A percentile compares a stretch with the other conserved stretches of the same genome.
Conservation (phyloP, 1,140 invertebrate species). For the Gryllus bimaculatus region DNA sequence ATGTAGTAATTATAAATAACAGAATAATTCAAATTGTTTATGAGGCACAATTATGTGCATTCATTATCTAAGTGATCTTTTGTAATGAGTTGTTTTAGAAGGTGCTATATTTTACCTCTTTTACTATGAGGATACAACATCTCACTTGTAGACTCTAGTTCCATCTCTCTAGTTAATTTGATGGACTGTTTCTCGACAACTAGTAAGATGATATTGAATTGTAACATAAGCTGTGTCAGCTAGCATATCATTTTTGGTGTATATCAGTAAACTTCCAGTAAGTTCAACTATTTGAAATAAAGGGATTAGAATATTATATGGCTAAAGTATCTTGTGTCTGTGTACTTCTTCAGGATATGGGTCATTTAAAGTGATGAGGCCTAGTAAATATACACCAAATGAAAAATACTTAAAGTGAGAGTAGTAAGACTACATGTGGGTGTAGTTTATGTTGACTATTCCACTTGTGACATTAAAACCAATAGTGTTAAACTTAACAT, state of each 20-base stretch:
- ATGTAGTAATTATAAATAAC: background rate
- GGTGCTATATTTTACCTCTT: background rate
- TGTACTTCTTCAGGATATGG: background rate
- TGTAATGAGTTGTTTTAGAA: background rate
- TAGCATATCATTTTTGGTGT: slow-evolving; percentile 1
- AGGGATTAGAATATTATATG: background rate
- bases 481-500: too few species aligned
- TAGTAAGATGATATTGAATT: background rate
- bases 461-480: too few species aligned
- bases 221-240: background rate
- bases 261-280: background rate
- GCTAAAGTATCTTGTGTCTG: background rate
- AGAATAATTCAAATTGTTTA: background rate
- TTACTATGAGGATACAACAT: background rate
- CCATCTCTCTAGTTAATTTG: background rate
- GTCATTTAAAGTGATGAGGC: background rate
- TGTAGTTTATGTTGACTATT: background rate
- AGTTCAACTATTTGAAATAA: background rate
- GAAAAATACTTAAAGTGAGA: background rate
- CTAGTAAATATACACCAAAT: background rate
- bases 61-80: background rate
- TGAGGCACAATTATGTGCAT: background rate
- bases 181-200: background rate
- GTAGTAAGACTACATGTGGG: background rate
- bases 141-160: background rate